Percentiles rank a stretch among this genome's conserved stretches.
Evolutionary conservation across 2,797 vertebrate genomes (phyloP).

Genomic region (Bradypodion ventrale): DNA sequence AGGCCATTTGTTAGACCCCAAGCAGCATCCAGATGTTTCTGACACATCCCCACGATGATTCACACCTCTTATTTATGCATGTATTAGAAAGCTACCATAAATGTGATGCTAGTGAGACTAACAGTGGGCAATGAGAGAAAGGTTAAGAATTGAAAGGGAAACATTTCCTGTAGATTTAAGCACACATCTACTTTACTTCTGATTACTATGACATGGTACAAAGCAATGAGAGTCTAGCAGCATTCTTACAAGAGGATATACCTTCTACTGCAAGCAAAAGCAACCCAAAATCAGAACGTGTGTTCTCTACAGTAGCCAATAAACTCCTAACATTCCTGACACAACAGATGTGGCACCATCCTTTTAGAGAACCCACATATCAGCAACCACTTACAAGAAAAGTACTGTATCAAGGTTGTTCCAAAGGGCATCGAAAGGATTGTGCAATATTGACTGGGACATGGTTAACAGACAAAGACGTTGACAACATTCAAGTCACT

Average conservation of each 20-base stretch:
- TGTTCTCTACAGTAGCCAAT: neutral
- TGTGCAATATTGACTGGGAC: constrained; percentile 22
- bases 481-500: neutral
- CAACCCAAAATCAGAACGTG: neutral
- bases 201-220: neutral
- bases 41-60: neutral
- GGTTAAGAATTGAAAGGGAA: constrained; percentile 52
- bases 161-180: constrained; percentile 24
- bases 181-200: neutral
- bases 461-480: constrained; percentile 14
- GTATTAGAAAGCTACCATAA: constrained; percentile 24
- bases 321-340: neutral
- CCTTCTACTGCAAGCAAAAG: neutral
- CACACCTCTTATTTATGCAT: constrained; percentile 45
- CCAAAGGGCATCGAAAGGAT: constrained; percentile 32
- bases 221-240: neutral
- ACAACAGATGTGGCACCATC: neutral
- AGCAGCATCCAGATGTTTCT: neutral
- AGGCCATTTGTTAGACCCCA: neutral
- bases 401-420: constrained; percentile 56
- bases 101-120: constrained; percentile 45
- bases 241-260: neutral
- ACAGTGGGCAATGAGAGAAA: constrained; percentile 8
- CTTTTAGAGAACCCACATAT: neutral
- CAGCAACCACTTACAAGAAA: neutral